Base-by-base conservation (phyloP, 2,888 invertebrate genomes). In the Tachina grossa region DNA sequence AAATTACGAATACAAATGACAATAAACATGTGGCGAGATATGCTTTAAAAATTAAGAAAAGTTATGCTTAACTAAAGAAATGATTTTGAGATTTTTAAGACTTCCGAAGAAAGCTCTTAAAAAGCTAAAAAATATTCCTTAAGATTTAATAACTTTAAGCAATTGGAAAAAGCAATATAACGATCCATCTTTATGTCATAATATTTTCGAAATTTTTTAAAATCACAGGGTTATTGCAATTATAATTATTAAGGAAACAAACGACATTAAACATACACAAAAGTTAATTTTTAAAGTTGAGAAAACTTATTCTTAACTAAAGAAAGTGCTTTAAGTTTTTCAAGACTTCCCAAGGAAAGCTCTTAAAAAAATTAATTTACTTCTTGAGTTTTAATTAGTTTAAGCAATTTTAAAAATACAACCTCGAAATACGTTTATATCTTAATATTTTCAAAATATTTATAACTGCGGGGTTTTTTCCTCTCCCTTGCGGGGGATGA, bases 381-480 rank as follows among this genome's bases (percentile, higher is more conserved):
- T 57, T 8, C 55, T 19, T 16, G 45, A 77, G 66, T 8, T 77
- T 57, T 11, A 66, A 66, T 39, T 22, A 77, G 5, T 57, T 77
- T 5, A 11, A 10, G 10, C 8, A 31, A 68, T 41, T 47, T 39
- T 3, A 13, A 66, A 66, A 11, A 0, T 14, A 55, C 66, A 71
- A 47, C 55, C 43, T 41, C 19, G 13, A 9, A 8, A 31, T 39
- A 53, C 53, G 39, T 9, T 65, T 59, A 80, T 68, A 39, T 51
- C 83, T 49, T 51, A 74, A 77, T 45, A 77, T 83, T 76, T 71
- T 63, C 47, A 31, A 69, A 86, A 74, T 86, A 47, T 45, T 63
- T 47, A 74, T 63, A 78, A 74, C 39, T 1, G 55, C 84, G 66
- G 66, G 55, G 45, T 22, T 31, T 31, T 22, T 75, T 72, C 53